These are phyloP conservation scores for Ectobius pallidus DNA, from an alignment of 2,888 invertebrate species.

Conservation along the genomic window DNA sequence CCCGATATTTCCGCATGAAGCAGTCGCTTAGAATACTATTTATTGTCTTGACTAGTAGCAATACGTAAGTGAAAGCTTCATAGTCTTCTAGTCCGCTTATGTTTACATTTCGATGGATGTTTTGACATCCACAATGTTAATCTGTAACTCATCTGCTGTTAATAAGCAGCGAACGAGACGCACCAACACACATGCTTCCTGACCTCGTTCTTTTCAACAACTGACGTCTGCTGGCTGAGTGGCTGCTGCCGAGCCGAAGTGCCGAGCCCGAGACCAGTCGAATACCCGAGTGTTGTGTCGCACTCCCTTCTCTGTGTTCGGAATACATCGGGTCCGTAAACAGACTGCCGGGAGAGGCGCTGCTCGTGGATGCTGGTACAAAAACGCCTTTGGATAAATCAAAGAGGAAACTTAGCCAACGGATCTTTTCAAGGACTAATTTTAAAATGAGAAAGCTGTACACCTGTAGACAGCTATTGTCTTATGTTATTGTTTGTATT, in stretches of 20 bases:
- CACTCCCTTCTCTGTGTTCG: background rate
- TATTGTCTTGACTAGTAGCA: slow-evolving; percentile 3
- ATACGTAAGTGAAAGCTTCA: background rate
- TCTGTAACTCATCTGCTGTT: no score
- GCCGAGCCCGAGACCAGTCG: background rate
- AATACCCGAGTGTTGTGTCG: background rate
- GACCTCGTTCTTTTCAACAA: no score
- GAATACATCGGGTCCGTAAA: background rate
- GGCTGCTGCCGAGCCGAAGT: background rate
- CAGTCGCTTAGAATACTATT: background rate
- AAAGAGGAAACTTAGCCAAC: background rate
- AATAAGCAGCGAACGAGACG: no score
- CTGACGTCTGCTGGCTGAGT: no score
- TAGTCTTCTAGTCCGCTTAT: slow-evolving; percentile 2
- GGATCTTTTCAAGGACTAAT: slow-evolving; percentile 18
- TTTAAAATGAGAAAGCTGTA: slow-evolving; percentile 7
- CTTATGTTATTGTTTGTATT: no score
- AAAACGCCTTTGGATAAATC: background rate
- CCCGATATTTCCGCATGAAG: background rate
- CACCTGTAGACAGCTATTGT: no score
- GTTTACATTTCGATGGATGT: background rate
- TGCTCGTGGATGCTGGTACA: background rate
- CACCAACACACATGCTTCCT: no score
- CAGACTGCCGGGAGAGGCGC: background rate
- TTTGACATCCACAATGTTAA: no score